Conservation (phyloP, 2,113 vertebrate genomes). For the Struthidea cinerea region DNA sequence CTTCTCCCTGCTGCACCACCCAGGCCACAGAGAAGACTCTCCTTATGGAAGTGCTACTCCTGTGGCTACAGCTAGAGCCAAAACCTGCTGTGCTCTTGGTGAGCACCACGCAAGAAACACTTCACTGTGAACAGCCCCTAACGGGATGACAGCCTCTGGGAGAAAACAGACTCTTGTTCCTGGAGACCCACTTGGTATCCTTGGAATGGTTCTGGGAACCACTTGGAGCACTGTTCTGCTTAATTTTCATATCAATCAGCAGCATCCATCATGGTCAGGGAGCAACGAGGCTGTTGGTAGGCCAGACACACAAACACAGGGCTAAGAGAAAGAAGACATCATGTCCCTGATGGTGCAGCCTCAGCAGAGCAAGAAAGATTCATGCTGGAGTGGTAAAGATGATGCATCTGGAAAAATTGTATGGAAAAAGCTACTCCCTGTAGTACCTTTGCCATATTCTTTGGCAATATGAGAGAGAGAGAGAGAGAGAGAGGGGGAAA, state of each 20-base stretch:
- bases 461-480: background rate
- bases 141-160: background rate
- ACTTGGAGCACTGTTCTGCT: background rate
- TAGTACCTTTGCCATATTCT: background rate
- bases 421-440: background rate
- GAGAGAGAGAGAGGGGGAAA: background rate
- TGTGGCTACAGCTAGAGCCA: background rate
- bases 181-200: background rate
- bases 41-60: background rate
- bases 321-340: background rate
- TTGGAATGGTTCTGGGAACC: background rate
- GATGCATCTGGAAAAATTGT: background rate
- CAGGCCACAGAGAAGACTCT: background rate
- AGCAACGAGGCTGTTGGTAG: background rate
- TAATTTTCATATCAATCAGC: background rate
- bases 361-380: background rate
- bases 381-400: background rate
- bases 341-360: background rate
- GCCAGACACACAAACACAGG: background rate
- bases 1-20: background rate
- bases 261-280: background rate
- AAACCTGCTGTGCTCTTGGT: background rate
- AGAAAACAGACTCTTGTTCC: background rate
- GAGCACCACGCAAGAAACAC: rapidly evolving
- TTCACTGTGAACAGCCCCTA: background rate